Percentiles rank a stretch among this genome's conserved stretches.
Conservation (phyloP, 2,113 vertebrate species). For the Larimichthys crocea region DNA sequence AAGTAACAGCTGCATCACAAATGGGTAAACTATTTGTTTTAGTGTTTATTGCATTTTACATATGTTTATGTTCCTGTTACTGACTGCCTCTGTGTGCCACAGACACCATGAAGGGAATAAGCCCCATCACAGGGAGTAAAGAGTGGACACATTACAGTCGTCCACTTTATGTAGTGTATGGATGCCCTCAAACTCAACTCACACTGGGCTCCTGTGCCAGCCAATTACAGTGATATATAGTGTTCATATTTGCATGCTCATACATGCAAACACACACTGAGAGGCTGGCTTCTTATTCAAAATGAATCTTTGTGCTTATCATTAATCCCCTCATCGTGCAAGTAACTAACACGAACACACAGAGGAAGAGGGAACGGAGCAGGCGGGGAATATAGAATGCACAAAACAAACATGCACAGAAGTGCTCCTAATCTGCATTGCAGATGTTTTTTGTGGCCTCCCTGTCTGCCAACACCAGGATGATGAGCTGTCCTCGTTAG, state of each 20-base stretch:
- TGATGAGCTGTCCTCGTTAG: conserved; percentile 71
- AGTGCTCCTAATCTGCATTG: conserved; percentile 68
- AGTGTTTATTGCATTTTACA: conserved; percentile 7
- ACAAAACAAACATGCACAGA: conserved; percentile 16
- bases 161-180: conserved; percentile 12
- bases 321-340: conserved; percentile 26
- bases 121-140: conserved; percentile 31
- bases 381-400: background rate
- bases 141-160: conserved; percentile 46
- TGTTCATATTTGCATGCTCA: conserved; percentile 1
- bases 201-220: conserved; percentile 37
- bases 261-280: conserved; percentile 11
- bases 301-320: conserved; percentile 19
- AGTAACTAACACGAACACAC: background rate
- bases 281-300: conserved; percentile 22
- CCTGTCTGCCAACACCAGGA: conserved; percentile 54
- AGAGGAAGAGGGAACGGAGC: background rate
- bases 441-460: conserved; percentile 65
- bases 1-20: conserved; percentile 48
- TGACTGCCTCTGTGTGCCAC: conserved; percentile 13
- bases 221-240: conserved; percentile 68
- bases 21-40: conserved; percentile 24
- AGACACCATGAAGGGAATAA: conserved; percentile 28
- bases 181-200: conserved; percentile 70
- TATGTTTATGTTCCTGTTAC: conserved; percentile 4